Conservation (phyloP, 2,888 invertebrate species). For the Conomelus anceps region DNA sequence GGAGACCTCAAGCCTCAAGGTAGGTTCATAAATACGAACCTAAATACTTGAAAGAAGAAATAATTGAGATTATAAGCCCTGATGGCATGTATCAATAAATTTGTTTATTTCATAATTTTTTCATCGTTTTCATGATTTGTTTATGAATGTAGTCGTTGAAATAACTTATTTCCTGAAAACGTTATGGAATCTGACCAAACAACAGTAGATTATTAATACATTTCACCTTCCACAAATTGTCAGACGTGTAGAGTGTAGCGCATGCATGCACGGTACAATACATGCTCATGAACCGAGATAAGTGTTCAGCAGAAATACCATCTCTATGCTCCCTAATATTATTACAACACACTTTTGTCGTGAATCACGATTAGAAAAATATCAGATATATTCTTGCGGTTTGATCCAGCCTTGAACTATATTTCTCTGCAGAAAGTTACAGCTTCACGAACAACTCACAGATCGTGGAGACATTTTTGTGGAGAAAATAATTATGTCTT, state of each 20-base stretch:
- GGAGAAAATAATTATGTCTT: not conserved
- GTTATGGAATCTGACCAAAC: not conserved
- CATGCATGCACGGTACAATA: not conserved
- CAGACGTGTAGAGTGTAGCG: not conserved
- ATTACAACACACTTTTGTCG: not conserved
- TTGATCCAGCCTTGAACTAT: not conserved
- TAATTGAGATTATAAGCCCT: too few relatives aligned
- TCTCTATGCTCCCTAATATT: not conserved
- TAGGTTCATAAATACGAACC: too few relatives aligned
- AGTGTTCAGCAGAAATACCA: not conserved
- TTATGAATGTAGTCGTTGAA: too few relatives aligned
- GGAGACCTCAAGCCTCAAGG: too few relatives aligned
- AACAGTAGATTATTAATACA: not conserved
- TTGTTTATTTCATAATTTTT: too few relatives aligned
- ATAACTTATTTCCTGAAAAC: not conserved
- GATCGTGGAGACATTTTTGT: not conserved
- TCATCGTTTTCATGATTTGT: too few relatives aligned
- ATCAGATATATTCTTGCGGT: not conserved
- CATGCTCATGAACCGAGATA: not conserved
- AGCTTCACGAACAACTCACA: not conserved
- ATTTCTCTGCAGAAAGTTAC: not conserved
- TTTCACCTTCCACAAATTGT: not conserved
- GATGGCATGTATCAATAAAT: too few relatives aligned
- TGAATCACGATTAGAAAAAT: not conserved
- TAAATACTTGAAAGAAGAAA: too few relatives aligned